Percentiles rank a stretch among this genome's conserved stretches.
Conservation (phyloP, 2,797 vertebrate genomes). For the Notolabrus celidotus region DNA sequence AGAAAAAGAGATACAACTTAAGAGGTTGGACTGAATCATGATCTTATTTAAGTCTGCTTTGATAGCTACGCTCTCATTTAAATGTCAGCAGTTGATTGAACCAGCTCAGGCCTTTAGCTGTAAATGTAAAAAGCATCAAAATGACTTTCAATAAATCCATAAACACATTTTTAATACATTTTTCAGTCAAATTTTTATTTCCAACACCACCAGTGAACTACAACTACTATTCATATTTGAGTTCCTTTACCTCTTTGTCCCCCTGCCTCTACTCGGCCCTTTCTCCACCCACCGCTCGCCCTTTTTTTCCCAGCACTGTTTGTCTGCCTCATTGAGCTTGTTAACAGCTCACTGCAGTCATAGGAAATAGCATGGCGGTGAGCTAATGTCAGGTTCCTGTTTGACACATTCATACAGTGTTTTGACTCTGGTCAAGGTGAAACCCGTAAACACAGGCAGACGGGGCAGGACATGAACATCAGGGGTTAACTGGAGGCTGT, state of each 20-base stretch:
- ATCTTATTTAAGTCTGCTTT: constrained; percentile 77
- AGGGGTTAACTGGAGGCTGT: constrained; percentile 60
- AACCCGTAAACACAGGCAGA: constrained; percentile 51
- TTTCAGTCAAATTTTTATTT: too few relatives aligned
- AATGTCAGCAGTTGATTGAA: too few relatives aligned
- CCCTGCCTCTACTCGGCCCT: constrained; percentile 25
- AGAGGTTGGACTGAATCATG: constrained; percentile 20
- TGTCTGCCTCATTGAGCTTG: constrained; percentile 50
- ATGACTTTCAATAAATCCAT: too few relatives aligned
- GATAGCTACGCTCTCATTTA: constrained; percentile 16
- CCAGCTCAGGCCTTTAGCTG: background rate
- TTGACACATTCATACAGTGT: constrained; percentile 58
- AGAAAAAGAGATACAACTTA: constrained; percentile 29
- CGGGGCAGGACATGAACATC: constrained; percentile 49
- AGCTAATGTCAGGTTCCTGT: constrained; percentile 79
- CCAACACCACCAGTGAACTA: background rate
- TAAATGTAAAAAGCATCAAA: too few relatives aligned
- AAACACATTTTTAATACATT: too few relatives aligned
- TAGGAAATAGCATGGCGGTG: constrained; percentile 78
- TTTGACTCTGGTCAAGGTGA: constrained; percentile 72
- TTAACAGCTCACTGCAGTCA: constrained; percentile 65
- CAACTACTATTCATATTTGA: background rate
- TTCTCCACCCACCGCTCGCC: constrained; percentile 17
- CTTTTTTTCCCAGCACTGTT: constrained; percentile 14
- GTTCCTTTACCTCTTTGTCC: constrained; percentile 2